Percentiles rank a stretch among this genome's conserved stretches.
Conservation (phyloP, 1,140 invertebrate genomes). For the Drosophila persimilis region DNA sequence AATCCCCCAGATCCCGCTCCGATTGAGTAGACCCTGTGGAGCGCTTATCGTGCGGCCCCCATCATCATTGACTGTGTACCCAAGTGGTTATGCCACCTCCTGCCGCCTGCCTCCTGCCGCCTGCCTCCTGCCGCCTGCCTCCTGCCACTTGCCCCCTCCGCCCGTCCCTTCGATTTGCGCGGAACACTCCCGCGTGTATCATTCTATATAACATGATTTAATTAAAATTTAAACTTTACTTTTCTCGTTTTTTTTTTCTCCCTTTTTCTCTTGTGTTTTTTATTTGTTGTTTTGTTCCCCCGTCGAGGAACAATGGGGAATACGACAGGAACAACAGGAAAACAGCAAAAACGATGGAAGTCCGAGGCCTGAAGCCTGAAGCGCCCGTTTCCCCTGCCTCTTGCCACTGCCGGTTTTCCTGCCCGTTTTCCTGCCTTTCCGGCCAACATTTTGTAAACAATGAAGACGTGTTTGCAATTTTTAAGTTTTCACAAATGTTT, state of each 20-base stretch:
- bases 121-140: background rate
- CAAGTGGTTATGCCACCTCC: conserved; percentile 43
- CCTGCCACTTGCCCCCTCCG: background rate
- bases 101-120: background rate
- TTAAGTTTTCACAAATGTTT: conserved; percentile 82
- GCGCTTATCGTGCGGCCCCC: conserved; percentile 63
- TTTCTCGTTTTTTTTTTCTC: conserved; percentile 21
- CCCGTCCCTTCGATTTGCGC: conserved; percentile 7
- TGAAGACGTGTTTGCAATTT: conserved; percentile 81
- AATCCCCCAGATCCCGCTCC: conserved; percentile 6
- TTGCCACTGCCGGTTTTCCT: too few relatives aligned
- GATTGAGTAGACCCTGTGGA: conserved; percentile 69
- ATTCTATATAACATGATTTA: conserved; percentile 80
- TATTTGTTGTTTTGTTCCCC: conserved; percentile 16
- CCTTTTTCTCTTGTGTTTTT: conserved; percentile 22
- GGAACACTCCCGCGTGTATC: conserved; percentile 63
- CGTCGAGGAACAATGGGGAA: conserved; percentile 61
- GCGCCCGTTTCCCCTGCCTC: conserved; percentile 34
- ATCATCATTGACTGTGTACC: conserved; percentile 71
- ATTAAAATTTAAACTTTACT: conserved; percentile 80
- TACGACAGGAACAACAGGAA: conserved; percentile 20
- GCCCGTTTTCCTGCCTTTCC: conserved; percentile 23
- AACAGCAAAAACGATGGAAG: conserved; percentile 36
- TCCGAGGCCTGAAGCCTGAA: conserved; percentile 37
- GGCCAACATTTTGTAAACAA: conserved; percentile 81